Evolutionary conservation across 2,888 invertebrate genomes (phyloP), one percentile per base, ranked within the genome.

Genomic region (Ganaspis brasiliensis): DNA sequence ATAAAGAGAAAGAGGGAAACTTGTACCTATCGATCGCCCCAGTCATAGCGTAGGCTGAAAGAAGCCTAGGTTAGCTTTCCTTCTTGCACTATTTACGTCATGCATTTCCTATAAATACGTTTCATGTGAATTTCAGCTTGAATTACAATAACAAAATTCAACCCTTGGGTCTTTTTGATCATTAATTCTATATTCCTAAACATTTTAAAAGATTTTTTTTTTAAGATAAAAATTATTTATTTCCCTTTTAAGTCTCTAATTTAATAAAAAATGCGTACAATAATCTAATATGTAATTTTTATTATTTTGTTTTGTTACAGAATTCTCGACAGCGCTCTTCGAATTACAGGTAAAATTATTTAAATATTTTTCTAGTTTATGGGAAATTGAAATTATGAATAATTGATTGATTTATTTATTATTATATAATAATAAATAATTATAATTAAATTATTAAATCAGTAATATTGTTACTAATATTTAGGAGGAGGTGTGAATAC

Each of bases 41-140:
- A 26, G 24, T 57, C n/a, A 14, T 26, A 26, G 26, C 14, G 26
- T 14, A 57, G 8, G 26, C n/a, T n/a, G 14, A 10, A 26, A n/a
- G 26, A 57, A 57, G 57, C 57, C 26, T 31, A 57, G 57, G 24
- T n/a, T 26, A 57, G 37, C 35, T 63, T 59, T 59, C 24, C 24
- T 63, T 63, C 40, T 63, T 63, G 24, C 24, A 37, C 63, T 40
- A 24, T 63, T 63, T 37, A 63, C 63, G 37, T 19, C 40, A 37
- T 21, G 37, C 21, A 63, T 63, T 63, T 37, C 21, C 19, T 49
- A 49, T 49, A 49, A 49, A 19, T 16, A 52, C 52, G 19, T 16
- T 52, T 52, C 52, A 52, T 8, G 10, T 52, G 52, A 19, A 12
- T 40, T 31, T 31, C 31, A 31, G 31, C 31, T 31, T 31, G 6